Base-by-base conservation (phyloP, 2,113 vertebrate genomes). In the Xenotilapia caudafasciata region DNA sequence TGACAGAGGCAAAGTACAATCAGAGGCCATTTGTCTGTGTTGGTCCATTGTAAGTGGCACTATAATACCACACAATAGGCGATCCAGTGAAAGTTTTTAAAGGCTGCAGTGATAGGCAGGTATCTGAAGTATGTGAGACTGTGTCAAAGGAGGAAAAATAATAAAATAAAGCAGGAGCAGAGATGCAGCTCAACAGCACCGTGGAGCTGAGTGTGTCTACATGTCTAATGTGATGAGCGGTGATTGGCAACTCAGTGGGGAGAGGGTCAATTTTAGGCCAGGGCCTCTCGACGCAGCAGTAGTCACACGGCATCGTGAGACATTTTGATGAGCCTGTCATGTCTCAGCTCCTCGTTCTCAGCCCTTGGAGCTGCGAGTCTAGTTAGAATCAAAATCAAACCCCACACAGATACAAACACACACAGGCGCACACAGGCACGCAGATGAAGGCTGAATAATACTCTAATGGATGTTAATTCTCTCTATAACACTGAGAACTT, bases 391-490 rank as follows among this genome's bases (percentile, higher is more conserved):
- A 45, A 62, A 49, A 84, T 80, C 28, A 31, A 53, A 33, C 35
- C 79, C 19, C 75, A 86, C 51, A 45, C 49, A 60, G 77, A 79
- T 47, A 58, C 26, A 51, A 62, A 77, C 6, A 65, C 6, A 11
- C 83, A 23, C 70, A 42, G 58, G 13, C 6, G 3, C 17, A 65
- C 62, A 38, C 33, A 68, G 35, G 35, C 38, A 10, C 19, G 23
- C 21, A 12, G 19, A 65, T 38, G 60, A 38, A 38, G 5, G 10
- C 85, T 82, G 85, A 77, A 68, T 79, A 84, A 90, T 38, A 75
- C 62, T 55, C 26, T 90, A 90, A 92, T 89, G 83, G 85, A 86
- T 86, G 80, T 82, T 88, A 90, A 93, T 92, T 91, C 54, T 83
- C 87, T 55, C 58, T 60, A 56, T 83, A 88, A 83, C 17, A 31